Conservation (phyloP, 2,113 vertebrate genomes). For the Chaetops frenatus region DNA sequence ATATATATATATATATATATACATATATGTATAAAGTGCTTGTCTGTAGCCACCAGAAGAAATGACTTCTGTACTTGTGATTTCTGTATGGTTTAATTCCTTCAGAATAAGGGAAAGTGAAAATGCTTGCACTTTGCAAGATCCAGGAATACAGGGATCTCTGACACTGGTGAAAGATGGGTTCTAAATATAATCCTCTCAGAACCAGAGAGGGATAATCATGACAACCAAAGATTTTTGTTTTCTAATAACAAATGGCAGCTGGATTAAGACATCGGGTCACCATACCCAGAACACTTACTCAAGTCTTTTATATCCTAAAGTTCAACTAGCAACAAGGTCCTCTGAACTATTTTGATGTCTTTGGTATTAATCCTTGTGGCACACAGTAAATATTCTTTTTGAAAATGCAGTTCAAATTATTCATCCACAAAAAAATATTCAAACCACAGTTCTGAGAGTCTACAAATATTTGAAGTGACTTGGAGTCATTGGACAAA, state of each 20-base stretch:
- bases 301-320: background rate
- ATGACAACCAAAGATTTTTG: background rate
- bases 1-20: background rate
- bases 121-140: background rate
- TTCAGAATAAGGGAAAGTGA: background rate
- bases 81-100: background rate
- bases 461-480: background rate
- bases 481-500: background rate
- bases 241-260: constrained; percentile 8
- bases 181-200: background rate
- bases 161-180: background rate
- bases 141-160: background rate
- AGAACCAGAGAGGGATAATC: background rate
- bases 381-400: background rate
- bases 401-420: background rate
- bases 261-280: background rate
- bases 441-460: background rate
- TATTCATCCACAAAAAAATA: background rate
- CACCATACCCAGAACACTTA: background rate
- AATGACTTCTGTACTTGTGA: background rate
- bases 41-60: background rate
- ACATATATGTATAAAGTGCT: background rate
- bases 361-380: background rate
- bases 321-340: constrained; percentile 9
- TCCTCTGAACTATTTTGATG: background rate